Evolutionary conservation across 2,797 vertebrate genomes (phyloP), one percentile per base, ranked within the genome.

Genomic region (Melanotaenia boesemani): DNA sequence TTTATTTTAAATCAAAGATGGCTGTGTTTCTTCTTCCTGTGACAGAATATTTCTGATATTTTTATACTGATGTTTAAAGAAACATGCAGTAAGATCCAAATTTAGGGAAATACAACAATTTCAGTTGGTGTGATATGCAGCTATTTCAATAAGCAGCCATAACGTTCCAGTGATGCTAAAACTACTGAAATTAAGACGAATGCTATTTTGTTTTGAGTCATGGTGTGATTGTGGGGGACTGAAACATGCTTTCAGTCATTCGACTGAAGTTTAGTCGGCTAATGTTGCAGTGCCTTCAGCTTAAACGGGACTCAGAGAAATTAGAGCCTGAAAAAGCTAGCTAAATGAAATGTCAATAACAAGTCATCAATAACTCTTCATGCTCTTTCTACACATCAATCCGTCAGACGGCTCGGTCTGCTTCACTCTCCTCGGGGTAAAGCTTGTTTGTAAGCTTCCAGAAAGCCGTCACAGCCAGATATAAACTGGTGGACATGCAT

Each of bases 341-440:
- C 74, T 70, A 69, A 82, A 83, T 83, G 61, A 88, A 87, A 79
- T 59, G 71, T 74, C 76, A 80, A 58, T 79, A 86, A 73, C 15
- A 26, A 82, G 65, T 63, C 67, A 58, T 87, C 82, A 67, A 79
- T 80, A 82, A 77, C 37, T 63, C 55, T 68, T 69, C 22, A 18
- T 59, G 56, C 74, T 72, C 41, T 37, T 16, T 70, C 46, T 68
- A 5, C 50, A 20, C 79, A 58, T 60, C 30, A 28, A 66, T 73
- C 61, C 1, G 58, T 63, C 34, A 39, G 60, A 50, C 30, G 65
- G 57, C 59, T 63, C 78, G 44, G 58, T 67, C 70, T 32, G 46
- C 68, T 77, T 5, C 34, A 6, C 69, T 72, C 59, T 44, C 22
- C 6, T 77, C 61, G 32, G 52, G 67, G 60, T 48, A 16, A 20